Evolutionary conservation across 2,113 vertebrate species (phyloP), one percentile per base, ranked within the genome.

Genomic region (Bos taurus): DNA sequence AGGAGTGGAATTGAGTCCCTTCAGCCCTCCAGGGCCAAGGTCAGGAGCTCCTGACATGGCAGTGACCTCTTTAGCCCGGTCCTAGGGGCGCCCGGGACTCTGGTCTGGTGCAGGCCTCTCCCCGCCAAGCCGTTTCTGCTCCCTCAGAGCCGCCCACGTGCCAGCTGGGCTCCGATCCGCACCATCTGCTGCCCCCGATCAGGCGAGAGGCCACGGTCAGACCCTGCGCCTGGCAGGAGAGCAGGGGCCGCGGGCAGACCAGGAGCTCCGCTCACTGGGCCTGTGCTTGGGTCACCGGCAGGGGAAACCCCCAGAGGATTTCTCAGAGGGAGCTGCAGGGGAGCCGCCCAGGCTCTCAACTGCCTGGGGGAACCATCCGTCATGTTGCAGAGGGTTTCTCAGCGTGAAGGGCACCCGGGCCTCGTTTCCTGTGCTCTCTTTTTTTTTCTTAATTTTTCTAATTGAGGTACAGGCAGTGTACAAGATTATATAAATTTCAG

Each of bases 131-230:
- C 40, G 5, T 43, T 67, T 83, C 94, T 16, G 57, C 50, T 83
- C 84, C 19, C 84, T 57, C 25, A 74, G 78, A 90, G 83, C 78
- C 11, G 7, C 71, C 95, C 40, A 30, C 30, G 0, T 57, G 59
- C 85, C 97, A 84, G 71, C 96, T 93, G 96, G 74, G 91, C 60
- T 91, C 50, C 56, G 25, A 12, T 17, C 67, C 0, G n/a, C 7
- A 40, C 97, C 97, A 96, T 97, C 96, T 97, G 97, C 94, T 83
- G 19, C 33, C 67, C 60, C 60, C 14, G 80, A 89, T 36, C 83
- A 62, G 96, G 94, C 16, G 1, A 57, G 21, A 97, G 56, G 84
- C 95, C 90, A 54, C 0, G 0, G 71, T 48, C 83, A 80, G 60
- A 59, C 12, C 90, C 82, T n/a, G 5, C 0, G 10, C 9, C 10